Evolutionary conservation across 2,888 invertebrate genomes (phyloP), one percentile per base, ranked within the genome.

Genomic region (Drosophila helvetica): DNA sequence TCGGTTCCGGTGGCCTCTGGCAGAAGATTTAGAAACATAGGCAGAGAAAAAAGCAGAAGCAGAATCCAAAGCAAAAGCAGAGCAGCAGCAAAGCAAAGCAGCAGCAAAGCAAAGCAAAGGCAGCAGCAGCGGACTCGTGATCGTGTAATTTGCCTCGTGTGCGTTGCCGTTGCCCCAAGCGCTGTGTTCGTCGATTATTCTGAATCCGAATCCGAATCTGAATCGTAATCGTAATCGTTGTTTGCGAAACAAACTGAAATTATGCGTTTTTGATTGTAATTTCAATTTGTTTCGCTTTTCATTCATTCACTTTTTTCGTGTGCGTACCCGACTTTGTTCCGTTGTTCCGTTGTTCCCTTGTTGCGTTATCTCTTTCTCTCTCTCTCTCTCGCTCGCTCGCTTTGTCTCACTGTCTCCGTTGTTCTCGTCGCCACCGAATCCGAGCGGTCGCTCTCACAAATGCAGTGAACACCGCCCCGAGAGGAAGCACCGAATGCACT

Each of bases 101-200:
- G n/a, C n/a, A n/a, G n/a, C n/a, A n/a, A n/a, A n/a, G n/a, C n/a
- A n/a, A 25, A 27, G 27, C 27, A 27, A 27, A 4, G 33, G 33
- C 12, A 38, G 38, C 38, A 78, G 87, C 81, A 83, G 86, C 86
- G 86, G 80, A 74, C 74, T 77, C 86, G 88, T 78, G 86, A 88
- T 88, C 88, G 83, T 83, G 83, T 83, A 83, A 83, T 83, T 88
- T 88, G 83, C 78, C 88, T 88, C 83, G 88, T 83, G 83, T 83
- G 83, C 22, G 22, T 22, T 22, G 22, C 27, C 88, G 83, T 88
- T 81, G 70, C 52, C 66, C 77, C 68, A 74, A 76, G 22, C 22
- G 25, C 19, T 54, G 55, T 38, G 75, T 72, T 60, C 56, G 66
- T 70, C 68, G 72, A 67, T 74, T 74, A 22, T 54, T 70, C 51